Evolutionary conservation across 2,113 vertebrate genomes (phyloP).

Genomic region (Acrocephalus kingi): DNA sequence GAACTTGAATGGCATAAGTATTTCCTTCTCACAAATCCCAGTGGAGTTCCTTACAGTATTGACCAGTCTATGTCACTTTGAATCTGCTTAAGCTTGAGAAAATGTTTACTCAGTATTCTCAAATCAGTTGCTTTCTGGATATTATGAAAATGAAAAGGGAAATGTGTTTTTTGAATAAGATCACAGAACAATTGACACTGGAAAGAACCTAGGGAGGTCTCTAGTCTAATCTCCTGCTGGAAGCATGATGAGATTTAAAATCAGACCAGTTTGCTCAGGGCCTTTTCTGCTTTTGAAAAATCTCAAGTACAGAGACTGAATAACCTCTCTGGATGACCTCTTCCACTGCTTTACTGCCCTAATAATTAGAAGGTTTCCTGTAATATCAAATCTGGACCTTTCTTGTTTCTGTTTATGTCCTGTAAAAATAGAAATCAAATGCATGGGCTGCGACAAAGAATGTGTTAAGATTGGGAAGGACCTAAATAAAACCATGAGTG

Average conservation of each 20-base stretch:
- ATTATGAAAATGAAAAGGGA: background rate
- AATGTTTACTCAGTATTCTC: background rate
- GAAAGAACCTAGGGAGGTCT: background rate
- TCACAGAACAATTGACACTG: background rate
- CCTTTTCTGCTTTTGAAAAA: background rate
- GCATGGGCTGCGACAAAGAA: background rate
- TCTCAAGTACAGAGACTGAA: background rate
- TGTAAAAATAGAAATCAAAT: background rate
- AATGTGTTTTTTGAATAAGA: background rate
- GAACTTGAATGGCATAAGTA: background rate
- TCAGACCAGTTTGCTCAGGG: background rate
- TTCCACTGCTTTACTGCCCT: background rate
- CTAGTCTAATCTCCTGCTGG: background rate
- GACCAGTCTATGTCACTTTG: background rate
- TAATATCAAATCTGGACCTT: background rate
- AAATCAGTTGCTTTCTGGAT: background rate
- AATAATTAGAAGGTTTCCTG: background rate
- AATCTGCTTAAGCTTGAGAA: background rate
- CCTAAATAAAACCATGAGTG: background rate
- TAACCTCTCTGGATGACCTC: background rate
- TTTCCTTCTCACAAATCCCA: background rate
- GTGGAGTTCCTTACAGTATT: background rate
- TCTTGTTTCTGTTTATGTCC: background rate
- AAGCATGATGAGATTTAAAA: background rate
- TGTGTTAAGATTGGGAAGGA: background rate